Percentiles rank a stretch among this genome's conserved stretches.
These are phyloP conservation scores for Bombus confusus DNA, from an alignment of 1,140 invertebrate genomes.

Conservation along the genomic window DNA sequence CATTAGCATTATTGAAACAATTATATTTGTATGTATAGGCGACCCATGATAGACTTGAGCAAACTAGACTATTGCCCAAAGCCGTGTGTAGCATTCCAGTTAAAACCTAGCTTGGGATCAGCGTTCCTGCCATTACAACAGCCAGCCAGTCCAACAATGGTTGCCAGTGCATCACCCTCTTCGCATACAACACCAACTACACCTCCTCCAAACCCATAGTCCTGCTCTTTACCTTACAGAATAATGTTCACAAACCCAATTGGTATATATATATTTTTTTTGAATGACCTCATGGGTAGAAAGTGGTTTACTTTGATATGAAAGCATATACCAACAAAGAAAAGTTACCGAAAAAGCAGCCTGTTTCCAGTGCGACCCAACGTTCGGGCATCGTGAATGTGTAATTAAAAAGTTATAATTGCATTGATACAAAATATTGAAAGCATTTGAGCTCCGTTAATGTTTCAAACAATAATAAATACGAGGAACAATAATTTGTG, in stretches of 20 bases:
- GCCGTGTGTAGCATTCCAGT: conserved; percentile 88
- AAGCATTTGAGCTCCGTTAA: conserved; percentile 67
- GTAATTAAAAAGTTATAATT: conserved; percentile 68
- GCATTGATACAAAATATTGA: conserved; percentile 68
- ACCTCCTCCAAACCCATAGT: conserved; percentile 83
- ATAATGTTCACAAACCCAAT: conserved; percentile 73
- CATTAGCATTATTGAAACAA: conserved; percentile 26
- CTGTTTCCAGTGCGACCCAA: conserved; percentile 65
- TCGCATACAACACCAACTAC: conserved; percentile 79
- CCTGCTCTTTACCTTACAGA: conserved; percentile 70
- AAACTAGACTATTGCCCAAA: conserved; percentile 83
- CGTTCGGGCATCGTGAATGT: conserved; percentile 64
- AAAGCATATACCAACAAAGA: conserved; percentile 69
- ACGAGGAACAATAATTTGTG: conserved; percentile 82
- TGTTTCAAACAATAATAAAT: conserved; percentile 75
- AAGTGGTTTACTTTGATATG: conserved; percentile 71
- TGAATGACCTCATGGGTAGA: conserved; percentile 71
- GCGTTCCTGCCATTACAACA: conserved; percentile 91
- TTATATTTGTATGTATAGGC: conserved; percentile 70
- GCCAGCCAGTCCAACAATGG: conserved; percentile 77
- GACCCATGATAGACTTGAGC: conserved; percentile 82
- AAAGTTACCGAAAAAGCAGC: conserved; percentile 72
- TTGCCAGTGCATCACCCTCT: conserved; percentile 74
- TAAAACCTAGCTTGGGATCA: conserved; percentile 91
- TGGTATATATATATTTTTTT: conserved; percentile 73